Evolutionary conservation across 2,888 invertebrate species (phyloP).

Genomic region (Tanytarsus gracilentus): DNA sequence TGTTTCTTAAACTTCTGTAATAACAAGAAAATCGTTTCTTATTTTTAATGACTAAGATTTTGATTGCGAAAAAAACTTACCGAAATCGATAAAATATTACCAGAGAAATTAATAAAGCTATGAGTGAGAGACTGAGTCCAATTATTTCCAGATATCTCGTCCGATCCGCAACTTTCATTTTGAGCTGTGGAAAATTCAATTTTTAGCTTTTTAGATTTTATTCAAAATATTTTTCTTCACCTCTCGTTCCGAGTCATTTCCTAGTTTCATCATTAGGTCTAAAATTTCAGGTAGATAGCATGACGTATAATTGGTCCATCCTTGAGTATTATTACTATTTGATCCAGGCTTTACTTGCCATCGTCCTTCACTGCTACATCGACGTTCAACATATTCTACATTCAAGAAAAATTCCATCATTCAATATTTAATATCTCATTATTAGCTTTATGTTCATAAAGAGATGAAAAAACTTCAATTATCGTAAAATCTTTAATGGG

Average conservation of each 20-base stretch:
- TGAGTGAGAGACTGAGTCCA: conserved; percentile 72
- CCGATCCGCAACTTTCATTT: conserved; percentile 57
- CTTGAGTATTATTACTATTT: conserved; percentile 43
- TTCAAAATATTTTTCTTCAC: conserved; percentile 36
- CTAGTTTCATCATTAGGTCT: conserved; percentile 54
- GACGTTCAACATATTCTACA: conserved; percentile 60
- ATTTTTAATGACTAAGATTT: not conserved
- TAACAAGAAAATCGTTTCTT: conserved; percentile 32
- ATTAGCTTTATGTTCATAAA: not conserved
- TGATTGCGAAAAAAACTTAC: conserved; percentile 48
- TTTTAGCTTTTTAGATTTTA: not conserved
- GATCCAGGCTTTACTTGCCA: conserved; percentile 55
- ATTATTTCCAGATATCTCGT: conserved; percentile 71
- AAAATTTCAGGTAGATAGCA: conserved; percentile 66
- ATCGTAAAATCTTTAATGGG: not conserved
- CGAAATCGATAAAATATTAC: conserved; percentile 74
- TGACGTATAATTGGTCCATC: conserved; percentile 77
- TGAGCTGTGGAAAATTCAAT: conserved; percentile 45
- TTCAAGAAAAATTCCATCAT: conserved; percentile 31
- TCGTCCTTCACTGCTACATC: conserved; percentile 56
- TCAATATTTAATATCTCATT: not conserved
- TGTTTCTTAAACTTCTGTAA: conserved; percentile 64
- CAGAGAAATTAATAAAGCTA: conserved; percentile 65
- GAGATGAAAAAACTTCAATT: not conserved
- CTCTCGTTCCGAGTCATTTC: conserved; percentile 45